phyloP scores from a whole-genome alignment of 1,140 invertebrate genomes.

The Daktulosphaira vitifoliae region DNA sequence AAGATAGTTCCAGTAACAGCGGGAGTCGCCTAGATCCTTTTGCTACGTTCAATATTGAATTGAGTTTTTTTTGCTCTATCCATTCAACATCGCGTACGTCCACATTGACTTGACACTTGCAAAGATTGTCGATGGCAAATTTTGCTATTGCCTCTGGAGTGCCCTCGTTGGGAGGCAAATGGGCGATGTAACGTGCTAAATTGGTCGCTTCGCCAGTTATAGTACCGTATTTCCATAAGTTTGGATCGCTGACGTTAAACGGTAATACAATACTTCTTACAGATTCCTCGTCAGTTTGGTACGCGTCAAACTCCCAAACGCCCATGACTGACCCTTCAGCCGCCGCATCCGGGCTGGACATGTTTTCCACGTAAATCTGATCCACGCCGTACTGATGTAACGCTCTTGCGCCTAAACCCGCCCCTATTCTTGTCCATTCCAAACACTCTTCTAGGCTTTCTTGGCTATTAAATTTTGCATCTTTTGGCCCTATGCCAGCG shows the following conservation, averaged over 20 bases:
- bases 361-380: slow-evolving; percentile 58
- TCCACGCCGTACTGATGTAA: slow-evolving; percentile 52
- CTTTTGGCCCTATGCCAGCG: slow-evolving; percentile 46
- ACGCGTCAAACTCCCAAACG: slow-evolving; percentile 58
- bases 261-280: no score
- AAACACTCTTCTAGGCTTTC: slow-evolving; percentile 46
- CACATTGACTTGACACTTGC: slow-evolving; percentile 40
- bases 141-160: slow-evolving; percentile 17
- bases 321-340: slow-evolving; percentile 62
- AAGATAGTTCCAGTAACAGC: slow-evolving; percentile 48
- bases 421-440: slow-evolving; percentile 46
- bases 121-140: slow-evolving; percentile 38
- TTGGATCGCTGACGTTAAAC: no score
- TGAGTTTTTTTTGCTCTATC: slow-evolving; percentile 50
- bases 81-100: slow-evolving; percentile 46
- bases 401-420: slow-evolving; percentile 44
- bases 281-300: slow-evolving; percentile 51
- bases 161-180: no score
- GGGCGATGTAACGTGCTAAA: no score
- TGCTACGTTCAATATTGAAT: slow-evolving; percentile 49
- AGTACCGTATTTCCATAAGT: no score
- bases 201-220: no score
- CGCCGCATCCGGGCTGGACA: slow-evolving; percentile 61
- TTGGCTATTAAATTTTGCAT: slow-evolving; percentile 42
- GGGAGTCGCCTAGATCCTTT: slow-evolving; percentile 49